phyloP scores from a whole-genome alignment of 1,140 invertebrate species.

The Leptinotarsa texana region DNA sequence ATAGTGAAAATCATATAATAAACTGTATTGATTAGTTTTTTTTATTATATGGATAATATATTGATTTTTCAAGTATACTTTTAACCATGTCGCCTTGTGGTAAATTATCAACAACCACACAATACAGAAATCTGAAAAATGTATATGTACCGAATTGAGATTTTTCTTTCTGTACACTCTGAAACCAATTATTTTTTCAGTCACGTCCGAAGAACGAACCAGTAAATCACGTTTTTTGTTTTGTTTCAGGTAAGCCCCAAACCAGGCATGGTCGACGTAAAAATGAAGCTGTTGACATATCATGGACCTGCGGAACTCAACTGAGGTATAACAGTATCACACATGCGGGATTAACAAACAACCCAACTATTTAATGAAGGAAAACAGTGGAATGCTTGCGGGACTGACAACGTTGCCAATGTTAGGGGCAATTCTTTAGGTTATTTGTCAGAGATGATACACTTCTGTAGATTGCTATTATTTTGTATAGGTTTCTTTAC shows the following conservation, averaged over 20 bases:
- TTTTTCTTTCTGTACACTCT: background rate
- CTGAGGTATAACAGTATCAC: constrained; percentile 26
- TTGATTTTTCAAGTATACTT: too few relatives aligned
- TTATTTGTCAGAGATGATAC: background rate
- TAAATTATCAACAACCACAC: too few relatives aligned
- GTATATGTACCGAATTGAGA: too few relatives aligned
- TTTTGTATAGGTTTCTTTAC: too few relatives aligned
- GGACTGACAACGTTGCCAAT: constrained; percentile 11
- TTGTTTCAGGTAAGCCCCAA: constrained; percentile 26
- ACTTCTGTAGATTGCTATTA: too few relatives aligned
- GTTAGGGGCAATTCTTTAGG: background rate
- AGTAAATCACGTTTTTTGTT: constrained; percentile 23
- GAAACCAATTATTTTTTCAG: background rate
- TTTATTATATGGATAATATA: too few relatives aligned
- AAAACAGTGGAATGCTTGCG: constrained; percentile 5
- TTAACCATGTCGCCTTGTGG: too few relatives aligned
- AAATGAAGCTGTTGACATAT: constrained; percentile 6
- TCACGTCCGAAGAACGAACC: background rate
- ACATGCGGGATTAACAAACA: constrained; percentile 29
- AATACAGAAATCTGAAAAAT: too few relatives aligned
- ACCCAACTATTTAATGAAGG: constrained; percentile 18
- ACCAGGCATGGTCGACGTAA: constrained; percentile 11
- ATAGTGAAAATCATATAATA: too few relatives aligned
- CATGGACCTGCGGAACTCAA: constrained; percentile 6
- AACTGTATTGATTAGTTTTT: too few relatives aligned